Evolutionary conservation across 2,113 vertebrate species (phyloP).

Genomic region (Melanerpes formicivorus): DNA sequence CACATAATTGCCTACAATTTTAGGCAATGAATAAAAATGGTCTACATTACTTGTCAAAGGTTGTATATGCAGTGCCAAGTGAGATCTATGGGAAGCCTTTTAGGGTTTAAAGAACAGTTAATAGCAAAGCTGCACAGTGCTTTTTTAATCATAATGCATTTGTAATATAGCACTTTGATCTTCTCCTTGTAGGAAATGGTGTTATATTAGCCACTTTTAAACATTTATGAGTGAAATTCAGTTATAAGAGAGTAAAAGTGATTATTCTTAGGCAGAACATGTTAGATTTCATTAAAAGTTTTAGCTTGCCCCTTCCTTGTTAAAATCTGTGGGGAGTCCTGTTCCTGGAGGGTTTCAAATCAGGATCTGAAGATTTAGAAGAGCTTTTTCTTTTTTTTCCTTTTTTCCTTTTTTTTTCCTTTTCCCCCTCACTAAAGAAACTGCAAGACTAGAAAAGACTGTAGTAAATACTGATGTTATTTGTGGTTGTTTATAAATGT

Average conservation of each 20-base stretch:
- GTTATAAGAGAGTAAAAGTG: slow-evolving; percentile 87
- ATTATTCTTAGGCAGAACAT: slow-evolving; percentile 85
- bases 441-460: slow-evolving; percentile 69
- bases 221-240: slow-evolving; percentile 88
- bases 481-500: slow-evolving; percentile 71
- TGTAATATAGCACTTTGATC: slow-evolving; percentile 91
- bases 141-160: slow-evolving; percentile 94
- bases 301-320: slow-evolving; percentile 84
- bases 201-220: slow-evolving; percentile 90
- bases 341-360: slow-evolving; percentile 81
- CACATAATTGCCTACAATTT: slow-evolving; percentile 99
- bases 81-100: slow-evolving; percentile 99
- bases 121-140: slow-evolving; percentile 94
- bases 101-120: slow-evolving; percentile 97
- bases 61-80: slow-evolving; percentile 98
- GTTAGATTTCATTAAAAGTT: slow-evolving; percentile 89
- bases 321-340: slow-evolving; percentile 84
- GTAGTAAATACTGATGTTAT: slow-evolving; percentile 77
- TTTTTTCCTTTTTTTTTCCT: neutral
- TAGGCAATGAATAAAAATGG: slow-evolving; percentile 99
- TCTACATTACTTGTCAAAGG: slow-evolving; percentile 99
- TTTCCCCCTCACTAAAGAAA: slow-evolving; percentile 41
- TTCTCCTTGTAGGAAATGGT: slow-evolving; percentile 88
- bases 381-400: slow-evolving; percentile 71
- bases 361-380: slow-evolving; percentile 79